Conservation (phyloP, 2,113 vertebrate genomes). For the Halcyon senegalensis region DNA sequence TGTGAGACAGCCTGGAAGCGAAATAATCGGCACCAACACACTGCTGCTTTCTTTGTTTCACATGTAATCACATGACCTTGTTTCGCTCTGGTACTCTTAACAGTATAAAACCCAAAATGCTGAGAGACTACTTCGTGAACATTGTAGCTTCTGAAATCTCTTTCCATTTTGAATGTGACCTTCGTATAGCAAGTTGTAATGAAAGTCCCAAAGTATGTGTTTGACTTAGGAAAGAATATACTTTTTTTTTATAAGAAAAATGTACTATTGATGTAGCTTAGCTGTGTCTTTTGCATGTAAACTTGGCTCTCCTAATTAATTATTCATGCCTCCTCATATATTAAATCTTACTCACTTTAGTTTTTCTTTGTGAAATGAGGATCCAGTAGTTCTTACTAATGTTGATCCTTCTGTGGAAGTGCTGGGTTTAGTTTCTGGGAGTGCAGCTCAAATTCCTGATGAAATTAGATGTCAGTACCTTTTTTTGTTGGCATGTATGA, state of each 20-base stretch:
- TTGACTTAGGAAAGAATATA: background rate
- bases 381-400: background rate
- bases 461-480: background rate
- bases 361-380: background rate
- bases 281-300: background rate
- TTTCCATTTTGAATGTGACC: background rate
- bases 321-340: background rate
- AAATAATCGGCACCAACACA: background rate
- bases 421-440: background rate
- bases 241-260: background rate
- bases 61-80: rapidly evolving
- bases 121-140: background rate
- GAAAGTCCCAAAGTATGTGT: background rate
- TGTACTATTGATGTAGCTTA: background rate
- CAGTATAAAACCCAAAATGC: background rate
- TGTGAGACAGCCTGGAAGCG: rapidly evolving
- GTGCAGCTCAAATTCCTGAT: background rate
- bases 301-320: background rate
- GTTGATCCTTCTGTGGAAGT: background rate
- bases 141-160: background rate
- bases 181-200: background rate
- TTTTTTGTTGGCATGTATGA: background rate
- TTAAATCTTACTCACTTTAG: background rate
- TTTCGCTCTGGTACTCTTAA: background rate
- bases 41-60: background rate